Percentiles rank a stretch among this genome's conserved stretches.
phyloP scores from a whole-genome alignment of 2,888 invertebrate species.

The Embidobia sp. region DNA sequence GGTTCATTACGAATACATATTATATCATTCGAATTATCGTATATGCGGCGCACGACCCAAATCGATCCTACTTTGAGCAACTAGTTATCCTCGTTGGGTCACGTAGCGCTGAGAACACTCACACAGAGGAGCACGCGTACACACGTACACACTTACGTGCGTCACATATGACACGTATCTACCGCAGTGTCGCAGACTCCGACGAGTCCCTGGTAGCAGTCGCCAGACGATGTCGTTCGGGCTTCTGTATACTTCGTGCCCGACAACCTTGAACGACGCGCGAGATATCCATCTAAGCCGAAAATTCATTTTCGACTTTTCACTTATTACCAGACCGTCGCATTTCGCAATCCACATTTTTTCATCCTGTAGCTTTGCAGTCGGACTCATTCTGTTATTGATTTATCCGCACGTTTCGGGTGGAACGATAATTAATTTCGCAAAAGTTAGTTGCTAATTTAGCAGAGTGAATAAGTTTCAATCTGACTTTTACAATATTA shows the following conservation, averaged over 20 bases:
- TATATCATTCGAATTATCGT: slow-evolving; percentile 61
- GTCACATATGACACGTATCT: slow-evolving; percentile 39
- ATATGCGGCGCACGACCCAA: slow-evolving; percentile 61
- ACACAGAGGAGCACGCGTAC: background rate
- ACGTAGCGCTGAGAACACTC: slow-evolving; percentile 43
- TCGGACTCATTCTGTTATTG: no score
- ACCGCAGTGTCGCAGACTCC: slow-evolving; percentile 49
- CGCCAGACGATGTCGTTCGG: slow-evolving; percentile 26
- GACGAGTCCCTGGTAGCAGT: slow-evolving; percentile 21
- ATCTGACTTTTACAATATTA: no score
- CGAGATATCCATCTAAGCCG: slow-evolving; percentile 7
- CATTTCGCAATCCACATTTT: no score
- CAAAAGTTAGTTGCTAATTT: no score
- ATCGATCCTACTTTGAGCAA: slow-evolving; percentile 62
- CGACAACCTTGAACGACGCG: slow-evolving; percentile 33
- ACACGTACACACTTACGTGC: slow-evolving; percentile 4
- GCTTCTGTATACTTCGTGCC: slow-evolving; percentile 13
- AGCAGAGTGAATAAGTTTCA: no score
- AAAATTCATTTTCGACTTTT: slow-evolving; percentile 27
- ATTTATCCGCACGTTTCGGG: no score
- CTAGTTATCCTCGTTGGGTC: slow-evolving; percentile 62
- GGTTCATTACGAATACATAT: slow-evolving; percentile 57
- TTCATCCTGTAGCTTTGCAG: no score
- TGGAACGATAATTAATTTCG: no score
- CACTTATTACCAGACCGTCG: no score